Percentiles rank a stretch among this genome's conserved stretches.
phyloP scores from a whole-genome alignment of 2,888 invertebrate species.

The Caenorhabditis sulstoni region DNA sequence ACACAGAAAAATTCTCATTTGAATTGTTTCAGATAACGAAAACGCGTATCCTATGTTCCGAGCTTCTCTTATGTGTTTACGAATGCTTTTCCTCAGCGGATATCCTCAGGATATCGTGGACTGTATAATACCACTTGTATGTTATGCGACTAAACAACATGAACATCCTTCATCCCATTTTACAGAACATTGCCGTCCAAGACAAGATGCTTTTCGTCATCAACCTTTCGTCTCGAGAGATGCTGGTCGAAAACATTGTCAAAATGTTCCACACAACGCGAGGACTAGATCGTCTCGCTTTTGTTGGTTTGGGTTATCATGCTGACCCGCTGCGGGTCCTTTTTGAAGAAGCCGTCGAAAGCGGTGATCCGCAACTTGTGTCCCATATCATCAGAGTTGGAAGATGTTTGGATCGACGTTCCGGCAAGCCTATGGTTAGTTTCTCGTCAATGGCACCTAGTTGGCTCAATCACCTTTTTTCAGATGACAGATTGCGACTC shows the following conservation, averaged over 20 bases:
- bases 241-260: constrained; percentile 33
- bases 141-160: background rate
- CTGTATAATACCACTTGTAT: constrained; percentile 29
- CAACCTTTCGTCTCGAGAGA: constrained; percentile 38
- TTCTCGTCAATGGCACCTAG: too few relatives aligned
- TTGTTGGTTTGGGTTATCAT: constrained; percentile 58
- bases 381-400: constrained; percentile 45
- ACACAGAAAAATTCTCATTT: background rate
- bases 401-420: constrained; percentile 48
- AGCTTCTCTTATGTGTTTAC: constrained; percentile 21
- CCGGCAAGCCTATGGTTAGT: constrained; percentile 31
- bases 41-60: constrained; percentile 9
- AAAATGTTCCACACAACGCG: constrained; percentile 32
- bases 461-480: constrained; percentile 12
- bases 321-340: constrained; percentile 43
- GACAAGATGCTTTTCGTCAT: constrained; percentile 50
- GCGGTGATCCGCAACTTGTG: constrained; percentile 48
- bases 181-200: constrained; percentile 34
- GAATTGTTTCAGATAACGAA: constrained; percentile 1
- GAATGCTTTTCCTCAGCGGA: constrained; percentile 38
- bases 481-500: constrained; percentile 49
- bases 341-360: constrained; percentile 46
- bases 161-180: background rate
- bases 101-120: constrained; percentile 36
- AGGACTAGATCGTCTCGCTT: constrained; percentile 57